Percentiles rank a stretch among this genome's conserved stretches.
These are phyloP conservation scores for Clepsis dumicolana DNA, from an alignment of 2,888 invertebrate genomes.

Conservation along the genomic window DNA sequence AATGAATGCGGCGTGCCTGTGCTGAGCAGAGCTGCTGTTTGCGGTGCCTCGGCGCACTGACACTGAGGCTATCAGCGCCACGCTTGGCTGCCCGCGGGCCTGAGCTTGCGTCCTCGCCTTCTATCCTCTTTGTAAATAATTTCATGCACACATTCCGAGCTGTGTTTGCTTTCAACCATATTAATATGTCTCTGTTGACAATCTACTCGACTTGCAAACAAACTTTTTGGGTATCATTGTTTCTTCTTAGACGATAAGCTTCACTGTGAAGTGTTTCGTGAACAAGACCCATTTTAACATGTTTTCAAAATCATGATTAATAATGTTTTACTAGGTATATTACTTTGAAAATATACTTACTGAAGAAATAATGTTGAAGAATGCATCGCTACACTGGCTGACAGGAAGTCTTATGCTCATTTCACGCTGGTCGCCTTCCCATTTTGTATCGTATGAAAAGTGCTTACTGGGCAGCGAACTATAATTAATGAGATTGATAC, in stretches of 20 bases:
- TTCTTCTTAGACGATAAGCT: neutral
- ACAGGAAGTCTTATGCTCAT: slow-evolving; percentile 72
- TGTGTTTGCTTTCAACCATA: slow-evolving; percentile 21
- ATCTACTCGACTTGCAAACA: neutral
- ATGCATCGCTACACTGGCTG: slow-evolving; percentile 60
- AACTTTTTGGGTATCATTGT: neutral
- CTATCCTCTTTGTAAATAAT: slow-evolving; percentile 41
- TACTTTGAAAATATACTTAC: neutral
- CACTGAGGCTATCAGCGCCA: slow-evolving; percentile 65
- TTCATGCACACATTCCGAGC: slow-evolving; percentile 29
- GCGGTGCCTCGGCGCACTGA: slow-evolving; percentile 37
- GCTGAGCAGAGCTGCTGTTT: neutral
- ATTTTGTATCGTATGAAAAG: slow-evolving; percentile 77
- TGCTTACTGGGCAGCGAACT: slow-evolving; percentile 60
- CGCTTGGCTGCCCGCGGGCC: slow-evolving; percentile 61
- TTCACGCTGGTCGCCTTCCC: slow-evolving; percentile 78
- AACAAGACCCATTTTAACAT: too few relatives aligned
- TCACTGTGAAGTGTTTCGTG: neutral
- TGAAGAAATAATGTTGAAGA: slow-evolving; percentile 55
- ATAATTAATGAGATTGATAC: too few relatives aligned
- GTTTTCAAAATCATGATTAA: too few relatives aligned
- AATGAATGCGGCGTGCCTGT: slow-evolving; percentile 44
- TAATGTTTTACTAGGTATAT: neutral
- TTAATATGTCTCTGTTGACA: neutral
- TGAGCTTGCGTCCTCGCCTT: slow-evolving; percentile 43